Conservation (phyloP, 2,113 vertebrate species). For the Rhynchomys soricoides region DNA sequence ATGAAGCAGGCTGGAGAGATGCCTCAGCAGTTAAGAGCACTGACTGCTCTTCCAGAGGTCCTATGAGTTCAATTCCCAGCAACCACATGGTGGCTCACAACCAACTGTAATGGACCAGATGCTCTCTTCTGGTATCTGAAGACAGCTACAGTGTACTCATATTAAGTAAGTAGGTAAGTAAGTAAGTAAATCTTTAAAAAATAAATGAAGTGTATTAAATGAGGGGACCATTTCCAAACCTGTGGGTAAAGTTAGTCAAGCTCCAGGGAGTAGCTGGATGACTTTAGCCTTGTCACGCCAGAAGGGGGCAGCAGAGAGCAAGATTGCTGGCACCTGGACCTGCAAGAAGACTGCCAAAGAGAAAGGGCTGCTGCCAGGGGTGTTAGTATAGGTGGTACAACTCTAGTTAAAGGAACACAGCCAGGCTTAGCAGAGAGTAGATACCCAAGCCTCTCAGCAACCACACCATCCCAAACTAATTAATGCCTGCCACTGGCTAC, state of each 20-base stretch:
- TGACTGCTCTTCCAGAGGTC: too few species aligned
- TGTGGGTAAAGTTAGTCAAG: neutral
- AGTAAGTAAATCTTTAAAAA: too few species aligned
- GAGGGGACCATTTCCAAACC: neutral
- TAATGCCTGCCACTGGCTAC: neutral
- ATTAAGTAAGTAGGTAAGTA: too few species aligned
- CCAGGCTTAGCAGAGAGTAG: neutral
- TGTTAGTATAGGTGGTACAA: neutral
- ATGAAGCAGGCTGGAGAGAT: too few species aligned
- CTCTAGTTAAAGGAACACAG: neutral
- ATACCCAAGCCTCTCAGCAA: neutral
- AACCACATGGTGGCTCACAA: too few species aligned
- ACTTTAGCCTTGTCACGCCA: neutral
- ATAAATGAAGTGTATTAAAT: neutral
- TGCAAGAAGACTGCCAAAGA: neutral
- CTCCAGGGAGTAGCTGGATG: neutral
- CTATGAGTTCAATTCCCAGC: too few species aligned
- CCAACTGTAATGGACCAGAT: too few species aligned
- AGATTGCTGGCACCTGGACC: neutral
- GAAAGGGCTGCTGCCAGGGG: neutral
- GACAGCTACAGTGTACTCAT: too few species aligned
- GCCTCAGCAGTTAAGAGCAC: too few species aligned
- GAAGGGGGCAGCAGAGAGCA: slow-evolving; percentile 44
- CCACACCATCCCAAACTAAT: too few species aligned
- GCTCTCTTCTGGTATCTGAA: too few species aligned